Conservation (phyloP, 1,140 invertebrate genomes). For the Camponotus vicinus region DNA sequence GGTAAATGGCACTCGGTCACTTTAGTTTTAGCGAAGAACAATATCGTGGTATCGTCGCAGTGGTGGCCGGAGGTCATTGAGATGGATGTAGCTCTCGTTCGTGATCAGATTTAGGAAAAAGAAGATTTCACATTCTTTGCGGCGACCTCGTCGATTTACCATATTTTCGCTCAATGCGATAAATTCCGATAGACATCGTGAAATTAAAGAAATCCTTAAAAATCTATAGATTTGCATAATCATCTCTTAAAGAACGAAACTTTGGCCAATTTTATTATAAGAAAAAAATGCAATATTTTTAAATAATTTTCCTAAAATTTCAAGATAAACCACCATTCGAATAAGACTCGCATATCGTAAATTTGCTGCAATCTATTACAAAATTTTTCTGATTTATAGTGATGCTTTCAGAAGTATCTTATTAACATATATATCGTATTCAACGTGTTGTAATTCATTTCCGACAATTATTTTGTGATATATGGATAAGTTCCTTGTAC, state of each 20-base stretch:
- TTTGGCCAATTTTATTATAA: background rate
- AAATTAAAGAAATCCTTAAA: background rate
- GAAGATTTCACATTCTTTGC: slow-evolving; percentile 59
- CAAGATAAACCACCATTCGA: background rate
- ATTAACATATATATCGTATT: slow-evolving; percentile 9
- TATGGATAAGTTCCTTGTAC: background rate
- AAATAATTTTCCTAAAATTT: background rate
- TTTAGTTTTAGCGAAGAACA: slow-evolving; percentile 69
- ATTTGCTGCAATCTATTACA: background rate
- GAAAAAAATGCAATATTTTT: background rate
- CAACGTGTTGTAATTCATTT: slow-evolving; percentile 9
- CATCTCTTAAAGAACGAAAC: background rate
- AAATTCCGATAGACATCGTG: background rate
- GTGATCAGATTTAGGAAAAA: slow-evolving; percentile 78
- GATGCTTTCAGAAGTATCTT: background rate
- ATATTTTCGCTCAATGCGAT: slow-evolving; percentile 29
- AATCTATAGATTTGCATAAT: background rate
- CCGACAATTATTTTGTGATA: background rate
- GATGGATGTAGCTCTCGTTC: slow-evolving; percentile 82
- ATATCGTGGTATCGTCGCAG: slow-evolving; percentile 31
- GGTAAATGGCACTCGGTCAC: slow-evolving; percentile 74
- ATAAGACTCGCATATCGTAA: background rate
- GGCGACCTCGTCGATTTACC: slow-evolving; percentile 4
- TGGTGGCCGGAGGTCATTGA: slow-evolving; percentile 76
- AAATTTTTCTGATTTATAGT: slow-evolving; percentile 4